Base-by-base conservation (phyloP, 2,888 invertebrate genomes). In the Drosophila melanocephala region DNA sequence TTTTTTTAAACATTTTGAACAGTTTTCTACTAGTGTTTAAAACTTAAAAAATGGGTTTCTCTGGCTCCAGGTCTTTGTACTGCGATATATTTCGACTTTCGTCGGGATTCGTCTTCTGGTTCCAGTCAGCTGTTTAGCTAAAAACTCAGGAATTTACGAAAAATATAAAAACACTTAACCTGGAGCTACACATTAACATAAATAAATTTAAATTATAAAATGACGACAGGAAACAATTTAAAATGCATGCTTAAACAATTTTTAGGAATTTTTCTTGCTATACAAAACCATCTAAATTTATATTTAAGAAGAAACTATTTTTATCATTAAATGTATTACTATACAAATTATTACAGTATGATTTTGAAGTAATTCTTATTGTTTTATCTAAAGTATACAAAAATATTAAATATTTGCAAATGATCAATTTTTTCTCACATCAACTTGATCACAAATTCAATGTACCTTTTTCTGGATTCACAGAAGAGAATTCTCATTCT, bases 401-500 rank as follows among this genome's bases (percentile, higher is more conserved):
- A 22, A 22, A 12, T 44, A 22, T 16, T 1, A 7, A 22, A 16
- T 22, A 47, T 9, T 22, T 4, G 14, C 5, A 4, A 47, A 5
- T 22, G 4, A 9, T 7, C 0, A 0, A 44, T 35, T 2, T 16
- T 33, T 19, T 53, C 6, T 1, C 12, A 3, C 42, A 16, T 32
- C 32, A 28, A 22, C 5, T 42, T 33, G 0, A 32, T 37, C 32
- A 12, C 32, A 32, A n/a, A 55, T 3, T 37, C 26, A 0, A 32
- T 33, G 57, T 30, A 9, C 59, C 53, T 30, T 4, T 12, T 16
- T 22, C 5, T 14, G 1, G 5, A 30, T 16, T 12, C 3, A 30
- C 10, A 56, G 50, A 22, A 68, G 81, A 65, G 57, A 63, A 81
- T 77, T 30, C 2, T 5, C 42, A 53, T 65, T 57, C 44, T 57